Evolutionary conservation across 2,888 invertebrate species (phyloP).

Genomic region (Gari tellinella): DNA sequence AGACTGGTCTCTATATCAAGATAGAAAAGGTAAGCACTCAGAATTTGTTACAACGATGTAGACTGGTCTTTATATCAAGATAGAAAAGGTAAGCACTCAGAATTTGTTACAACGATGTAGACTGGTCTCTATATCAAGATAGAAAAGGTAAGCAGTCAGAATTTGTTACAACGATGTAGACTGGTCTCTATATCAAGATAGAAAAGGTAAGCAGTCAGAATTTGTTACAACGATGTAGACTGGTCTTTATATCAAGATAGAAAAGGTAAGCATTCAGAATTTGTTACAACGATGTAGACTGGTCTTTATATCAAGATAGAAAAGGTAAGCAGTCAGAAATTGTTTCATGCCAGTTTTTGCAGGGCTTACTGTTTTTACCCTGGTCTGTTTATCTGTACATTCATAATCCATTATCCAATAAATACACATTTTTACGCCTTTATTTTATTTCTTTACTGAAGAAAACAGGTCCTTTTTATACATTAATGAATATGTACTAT

Average conservation of each 20-base stretch:
- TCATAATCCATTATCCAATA: too few relatives aligned
- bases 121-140: constrained; percentile 89
- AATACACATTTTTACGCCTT: too few relatives aligned
- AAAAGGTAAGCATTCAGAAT: constrained; percentile 68
- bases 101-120: constrained; percentile 93
- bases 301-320: constrained; percentile 87
- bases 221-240: constrained; percentile 95
- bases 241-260: constrained; percentile 88
- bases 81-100: constrained; percentile 72
- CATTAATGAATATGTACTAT: too few relatives aligned
- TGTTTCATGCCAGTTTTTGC: too few relatives aligned
- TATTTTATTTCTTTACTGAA: too few relatives aligned
- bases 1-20: constrained; percentile 90
- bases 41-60: constrained; percentile 92
- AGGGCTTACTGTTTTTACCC: too few relatives aligned
- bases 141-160: constrained; percentile 72
- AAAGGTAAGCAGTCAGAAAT: constrained; percentile 69
- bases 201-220: constrained; percentile 70
- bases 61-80: constrained; percentile 90
- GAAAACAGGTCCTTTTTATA: too few relatives aligned
- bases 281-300: constrained; percentile 95
- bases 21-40: constrained; percentile 75
- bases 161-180: constrained; percentile 95
- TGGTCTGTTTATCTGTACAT: too few relatives aligned
- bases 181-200: constrained; percentile 88